Evolutionary conservation across 2,888 invertebrate genomes (phyloP).

Genomic region (Apodemia hepburni): DNA sequence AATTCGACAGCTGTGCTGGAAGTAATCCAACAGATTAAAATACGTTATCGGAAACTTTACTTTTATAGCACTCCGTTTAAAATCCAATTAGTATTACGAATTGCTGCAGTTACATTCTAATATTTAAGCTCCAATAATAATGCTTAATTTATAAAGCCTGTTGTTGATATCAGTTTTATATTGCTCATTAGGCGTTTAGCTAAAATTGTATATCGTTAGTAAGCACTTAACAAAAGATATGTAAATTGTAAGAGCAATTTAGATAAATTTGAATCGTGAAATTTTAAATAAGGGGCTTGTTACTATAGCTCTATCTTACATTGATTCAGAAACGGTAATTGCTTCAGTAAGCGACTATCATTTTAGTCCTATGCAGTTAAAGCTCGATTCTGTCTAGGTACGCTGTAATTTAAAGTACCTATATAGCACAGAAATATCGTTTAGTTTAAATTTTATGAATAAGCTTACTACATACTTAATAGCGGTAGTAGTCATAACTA

Average conservation of each 20-base stretch:
- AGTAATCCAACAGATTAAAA: no score
- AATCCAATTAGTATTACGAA: background rate
- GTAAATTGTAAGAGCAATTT: slow-evolving; percentile 16
- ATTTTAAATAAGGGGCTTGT: slow-evolving; percentile 54
- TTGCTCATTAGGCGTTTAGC: slow-evolving; percentile 20
- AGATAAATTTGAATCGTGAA: slow-evolving; percentile 42
- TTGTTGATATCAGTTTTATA: slow-evolving; percentile 15
- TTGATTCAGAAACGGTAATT: slow-evolving; percentile 20
- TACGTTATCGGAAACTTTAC: background rate
- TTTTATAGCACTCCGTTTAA: background rate
- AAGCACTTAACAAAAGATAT: slow-evolving; percentile 18
- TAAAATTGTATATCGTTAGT: slow-evolving; percentile 19
- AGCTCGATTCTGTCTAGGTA: no score
- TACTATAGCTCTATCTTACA: slow-evolving; percentile 18
- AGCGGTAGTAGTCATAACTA: no score
- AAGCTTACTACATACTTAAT: no score
- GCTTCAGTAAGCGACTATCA: slow-evolving; percentile 22
- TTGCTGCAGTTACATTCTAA: background rate
- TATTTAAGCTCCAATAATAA: slow-evolving; percentile 2
- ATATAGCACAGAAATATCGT: no score
- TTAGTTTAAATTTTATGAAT: no score
- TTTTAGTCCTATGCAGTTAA: background rate
- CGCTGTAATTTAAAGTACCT: no score
- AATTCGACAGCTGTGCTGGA: no score
- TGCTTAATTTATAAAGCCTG: background rate